phyloP scores from a whole-genome alignment of 2,888 invertebrate genomes.

The Prostheceraeus crozeri region DNA sequence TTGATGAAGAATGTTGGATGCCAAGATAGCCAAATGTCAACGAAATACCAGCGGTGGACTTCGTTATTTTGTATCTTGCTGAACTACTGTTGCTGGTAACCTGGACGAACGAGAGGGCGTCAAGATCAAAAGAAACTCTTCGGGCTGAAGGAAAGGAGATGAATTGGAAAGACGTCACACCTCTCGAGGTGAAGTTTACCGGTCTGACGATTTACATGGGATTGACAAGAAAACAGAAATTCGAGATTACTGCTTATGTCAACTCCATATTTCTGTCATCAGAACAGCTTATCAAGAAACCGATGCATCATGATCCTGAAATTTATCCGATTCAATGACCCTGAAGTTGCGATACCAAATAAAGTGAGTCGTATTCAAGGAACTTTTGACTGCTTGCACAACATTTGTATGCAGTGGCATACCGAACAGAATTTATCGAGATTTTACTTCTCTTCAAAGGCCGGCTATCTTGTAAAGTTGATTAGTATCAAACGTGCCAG shows the following conservation, averaged over 20 bases:
- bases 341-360: neutral
- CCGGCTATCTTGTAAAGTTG: slow-evolving; percentile 2
- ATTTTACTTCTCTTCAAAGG: slow-evolving; percentile 7
- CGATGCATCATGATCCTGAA: neutral
- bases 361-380: slow-evolving; percentile 12
- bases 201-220: neutral
- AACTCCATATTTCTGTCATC: slow-evolving; percentile 9
- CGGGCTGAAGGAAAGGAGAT: too few relatives aligned
- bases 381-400: neutral
- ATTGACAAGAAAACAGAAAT: slow-evolving; percentile 1
- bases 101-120: too few relatives aligned
- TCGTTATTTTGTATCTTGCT: too few relatives aligned
- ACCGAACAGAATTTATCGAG: neutral
- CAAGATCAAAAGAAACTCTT: too few relatives aligned
- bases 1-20: too few relatives aligned
- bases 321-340: slow-evolving; percentile 3
- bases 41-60: too few relatives aligned
- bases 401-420: neutral
- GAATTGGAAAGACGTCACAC: too few relatives aligned
- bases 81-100: too few relatives aligned
- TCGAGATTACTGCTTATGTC: slow-evolving; percentile 11
- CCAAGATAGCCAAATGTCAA: too few relatives aligned
- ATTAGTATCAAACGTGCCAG: neutral
- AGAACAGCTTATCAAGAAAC: slow-evolving; percentile 1
- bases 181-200: too few relatives aligned